phyloP scores from a whole-genome alignment of 2,113 vertebrate species.

The Paradoxurus hermaphroditus region DNA sequence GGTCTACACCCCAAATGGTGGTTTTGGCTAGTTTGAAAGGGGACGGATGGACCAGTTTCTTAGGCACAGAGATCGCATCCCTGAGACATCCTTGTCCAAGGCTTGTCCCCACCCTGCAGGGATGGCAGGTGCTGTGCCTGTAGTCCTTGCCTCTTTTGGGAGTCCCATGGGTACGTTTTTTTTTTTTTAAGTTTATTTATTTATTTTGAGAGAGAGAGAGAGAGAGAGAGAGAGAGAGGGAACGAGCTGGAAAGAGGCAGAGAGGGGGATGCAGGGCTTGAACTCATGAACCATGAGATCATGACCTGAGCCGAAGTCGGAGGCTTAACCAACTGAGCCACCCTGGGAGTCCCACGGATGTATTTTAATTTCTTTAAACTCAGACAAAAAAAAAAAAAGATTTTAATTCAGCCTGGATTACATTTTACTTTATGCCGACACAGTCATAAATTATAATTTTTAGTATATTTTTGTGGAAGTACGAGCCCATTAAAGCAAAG shows the following conservation, averaged over 20 bases:
- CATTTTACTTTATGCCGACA: not conserved
- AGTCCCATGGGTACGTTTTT: not conserved
- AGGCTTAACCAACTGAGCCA: too few species aligned
- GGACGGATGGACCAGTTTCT: not conserved
- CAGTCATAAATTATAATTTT: not conserved
- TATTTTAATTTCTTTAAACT: slow-evolving; percentile 1
- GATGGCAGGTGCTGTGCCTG: rapidly evolving
- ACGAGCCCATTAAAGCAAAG: not conserved
- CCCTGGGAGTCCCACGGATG: not conserved
- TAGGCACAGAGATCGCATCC: not conserved
- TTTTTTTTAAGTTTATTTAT: too few species aligned
- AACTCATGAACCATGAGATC: too few species aligned
- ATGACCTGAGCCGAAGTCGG: too few species aligned
- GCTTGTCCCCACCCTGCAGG: too few species aligned
- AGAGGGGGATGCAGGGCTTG: too few species aligned
- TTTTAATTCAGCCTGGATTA: not conserved
- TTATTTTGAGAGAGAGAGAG: too few species aligned
- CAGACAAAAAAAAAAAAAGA: not conserved
- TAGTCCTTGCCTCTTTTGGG: not conserved
- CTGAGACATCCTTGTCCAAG: not conserved
- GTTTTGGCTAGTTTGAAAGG: not conserved
- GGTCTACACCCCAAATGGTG: too few species aligned
- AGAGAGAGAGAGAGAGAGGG: too few species aligned
- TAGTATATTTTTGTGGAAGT: not conserved
- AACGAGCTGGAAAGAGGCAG: too few species aligned